A percentile compares a stretch with the other conserved stretches of the same genome.
Conservation (phyloP, 2,888 invertebrate genomes). For the Dromius quadrimaculatus region DNA sequence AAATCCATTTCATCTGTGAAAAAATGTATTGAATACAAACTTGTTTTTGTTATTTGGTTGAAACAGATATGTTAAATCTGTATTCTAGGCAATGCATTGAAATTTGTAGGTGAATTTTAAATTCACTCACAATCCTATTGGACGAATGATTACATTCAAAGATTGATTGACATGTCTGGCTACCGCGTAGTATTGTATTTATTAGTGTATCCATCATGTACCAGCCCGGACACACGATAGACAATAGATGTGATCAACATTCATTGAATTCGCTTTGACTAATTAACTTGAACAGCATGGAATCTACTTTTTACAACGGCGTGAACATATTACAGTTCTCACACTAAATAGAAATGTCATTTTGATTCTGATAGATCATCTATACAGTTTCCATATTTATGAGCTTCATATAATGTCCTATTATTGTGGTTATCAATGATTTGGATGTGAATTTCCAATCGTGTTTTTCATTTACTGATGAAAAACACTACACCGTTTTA, state of each 20-base stretch:
- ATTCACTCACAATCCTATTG: neutral
- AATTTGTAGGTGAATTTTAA: conserved; percentile 23
- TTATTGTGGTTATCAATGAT: too few relatives aligned
- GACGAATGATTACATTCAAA: conserved; percentile 15
- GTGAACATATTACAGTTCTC: neutral
- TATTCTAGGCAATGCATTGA: conserved; percentile 7
- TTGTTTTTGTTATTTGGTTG: too few relatives aligned
- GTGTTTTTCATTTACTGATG: too few relatives aligned
- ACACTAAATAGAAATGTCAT: neutral
- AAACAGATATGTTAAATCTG: too few relatives aligned
- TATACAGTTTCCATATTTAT: too few relatives aligned
- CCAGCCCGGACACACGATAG: neutral
- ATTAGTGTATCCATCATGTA: conserved; percentile 4
- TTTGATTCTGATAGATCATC: conserved; percentile 2
- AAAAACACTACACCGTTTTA: too few relatives aligned
- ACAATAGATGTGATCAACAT: conserved; percentile 21
- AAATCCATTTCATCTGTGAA: too few relatives aligned
- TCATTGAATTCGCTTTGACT: conserved; percentile 19
- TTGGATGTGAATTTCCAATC: too few relatives aligned
- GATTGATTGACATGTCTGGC: conserved; percentile 4
- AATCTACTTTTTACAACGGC: neutral
- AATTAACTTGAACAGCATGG: conserved; percentile 7
- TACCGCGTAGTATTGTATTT: conserved; percentile 23
- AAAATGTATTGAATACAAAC: too few relatives aligned
- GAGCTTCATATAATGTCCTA: too few relatives aligned